Evolutionary conservation across 35 echinoderm and acorn worm genomes (phyloP).

Genomic region (Strongylocentrotus purpuratus): DNA sequence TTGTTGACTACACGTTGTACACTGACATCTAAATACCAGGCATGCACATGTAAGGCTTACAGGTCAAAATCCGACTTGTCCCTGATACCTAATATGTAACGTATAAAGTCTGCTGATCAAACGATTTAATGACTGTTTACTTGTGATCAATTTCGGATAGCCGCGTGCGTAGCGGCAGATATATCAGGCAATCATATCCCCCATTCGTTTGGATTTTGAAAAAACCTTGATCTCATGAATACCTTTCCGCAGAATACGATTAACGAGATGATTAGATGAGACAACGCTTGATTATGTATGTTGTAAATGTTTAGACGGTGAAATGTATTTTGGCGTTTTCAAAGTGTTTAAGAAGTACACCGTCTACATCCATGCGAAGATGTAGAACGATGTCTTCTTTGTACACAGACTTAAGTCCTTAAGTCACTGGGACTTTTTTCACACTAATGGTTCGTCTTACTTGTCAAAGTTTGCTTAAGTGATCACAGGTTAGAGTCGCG

Average conservation of each 20-base stretch:
- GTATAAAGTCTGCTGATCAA: conserved; percentile 65
- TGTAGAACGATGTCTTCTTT: neutral
- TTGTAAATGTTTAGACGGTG: neutral
- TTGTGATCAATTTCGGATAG: conserved; percentile 47
- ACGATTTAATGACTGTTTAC: conserved; percentile 54
- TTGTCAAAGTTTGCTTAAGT: conserved; percentile 57
- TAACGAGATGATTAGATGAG: too few relatives aligned
- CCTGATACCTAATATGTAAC: conserved; percentile 54
- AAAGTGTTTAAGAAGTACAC: neutral
- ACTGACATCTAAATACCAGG: neutral
- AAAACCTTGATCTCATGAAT: neutral
- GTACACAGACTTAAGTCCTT: conserved; percentile 9
- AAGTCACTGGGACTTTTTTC: neutral
- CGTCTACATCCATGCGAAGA: neutral
- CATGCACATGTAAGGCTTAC: neutral
- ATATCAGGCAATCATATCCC: neutral
- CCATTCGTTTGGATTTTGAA: neutral
- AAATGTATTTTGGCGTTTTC: neutral
- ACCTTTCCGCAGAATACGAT: neutral
- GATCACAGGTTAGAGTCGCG: conserved; percentile 53
- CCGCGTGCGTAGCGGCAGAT: neutral
- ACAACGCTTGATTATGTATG: neutral
- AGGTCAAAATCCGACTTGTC: conserved; percentile 29
- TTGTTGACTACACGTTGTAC: neutral
- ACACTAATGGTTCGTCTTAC: conserved; percentile 23